A percentile compares a stretch with the other conserved stretches of the same genome.
phyloP scores from a whole-genome alignment of 1,140 invertebrate species.

The Bilobella aurantiaca region DNA sequence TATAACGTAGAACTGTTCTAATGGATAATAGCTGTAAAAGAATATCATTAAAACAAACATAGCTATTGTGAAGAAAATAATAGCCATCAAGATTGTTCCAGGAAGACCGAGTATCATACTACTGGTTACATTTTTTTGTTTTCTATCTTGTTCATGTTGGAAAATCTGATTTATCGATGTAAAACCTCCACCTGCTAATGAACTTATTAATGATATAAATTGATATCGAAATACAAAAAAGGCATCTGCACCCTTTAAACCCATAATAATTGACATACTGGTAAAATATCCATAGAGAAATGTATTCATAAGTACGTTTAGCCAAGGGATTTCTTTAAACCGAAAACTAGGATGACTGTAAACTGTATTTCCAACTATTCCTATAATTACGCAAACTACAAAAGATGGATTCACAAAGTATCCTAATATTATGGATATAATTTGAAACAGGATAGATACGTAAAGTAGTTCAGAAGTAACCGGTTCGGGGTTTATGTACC shows the following conservation, averaged over 20 bases:
- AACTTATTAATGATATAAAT: neutral
- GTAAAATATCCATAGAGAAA: neutral
- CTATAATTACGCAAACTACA: neutral
- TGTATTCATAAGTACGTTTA: neutral
- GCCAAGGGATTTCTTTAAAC: neutral
- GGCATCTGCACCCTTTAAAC: neutral
- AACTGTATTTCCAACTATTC: neutral
- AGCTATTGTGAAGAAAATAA: neutral
- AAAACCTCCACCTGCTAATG: neutral
- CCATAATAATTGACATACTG: neutral
- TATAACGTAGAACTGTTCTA: neutral
- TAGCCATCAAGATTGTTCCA: neutral
- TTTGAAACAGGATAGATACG: neutral
- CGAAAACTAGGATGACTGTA: neutral
- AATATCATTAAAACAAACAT: neutral
- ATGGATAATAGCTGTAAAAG: neutral
- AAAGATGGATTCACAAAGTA: neutral
- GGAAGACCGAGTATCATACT: neutral
- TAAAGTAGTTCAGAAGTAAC: neutral
- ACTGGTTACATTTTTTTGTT: neutral
- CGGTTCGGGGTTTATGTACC: neutral
- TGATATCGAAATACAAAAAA: neutral
- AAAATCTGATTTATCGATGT: neutral
- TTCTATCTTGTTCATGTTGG: neutral
- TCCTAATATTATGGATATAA: neutral